Evolutionary conservation across 2,113 vertebrate species (phyloP), one percentile per base, ranked within the genome.

Genomic region (Solea solea): DNA sequence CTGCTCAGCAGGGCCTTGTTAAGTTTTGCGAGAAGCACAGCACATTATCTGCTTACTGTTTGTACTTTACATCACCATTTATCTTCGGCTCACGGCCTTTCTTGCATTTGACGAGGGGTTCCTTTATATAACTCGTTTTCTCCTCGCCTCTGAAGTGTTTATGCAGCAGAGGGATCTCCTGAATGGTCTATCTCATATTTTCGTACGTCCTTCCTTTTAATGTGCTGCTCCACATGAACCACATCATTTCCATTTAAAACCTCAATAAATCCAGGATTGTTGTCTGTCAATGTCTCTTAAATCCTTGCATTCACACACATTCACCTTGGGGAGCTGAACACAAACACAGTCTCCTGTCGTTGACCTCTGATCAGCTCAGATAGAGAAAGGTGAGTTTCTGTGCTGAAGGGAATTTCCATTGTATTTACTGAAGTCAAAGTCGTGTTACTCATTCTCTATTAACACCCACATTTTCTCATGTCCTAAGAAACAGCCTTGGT

Each of bases 381-480:
- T 14, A 12, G 15, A 55, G 56, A 39, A 70, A 66, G 59, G 60
- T 51, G 15, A 52, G 15, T 14, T 34, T 69, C 5, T 34, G 65
- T 54, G 69, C 69, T 77, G 46, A 34, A 58, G 63, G 72, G 68
- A 67, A 45, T 34, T 60, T 63, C 1, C 0, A 80, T 48, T 12
- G 48, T 53, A 60, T 12, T 44, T 54, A 51, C 54, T 64, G 54
- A 69, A 67, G 57, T 15, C n/a, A 50, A 69, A 67, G 57, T 15
- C n/a, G 16, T 54, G 46, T 76, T 73, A 71, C 57, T 84, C 72
- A 74, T 74, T 72, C 58, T 44, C 41, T 75, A 70, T 71, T 21
- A 67, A 76, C 76, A 50, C 79, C 82, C 75, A 74, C 82, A 39
- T 59, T 80, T 65, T 69, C 59, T 9, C 66, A 34, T 50, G 16